Percentiles rank a stretch among this genome's conserved stretches.
These are phyloP conservation scores for Pseudomyrmex pallidus DNA, from an alignment of 1,140 invertebrate species.

Conservation along the genomic window DNA sequence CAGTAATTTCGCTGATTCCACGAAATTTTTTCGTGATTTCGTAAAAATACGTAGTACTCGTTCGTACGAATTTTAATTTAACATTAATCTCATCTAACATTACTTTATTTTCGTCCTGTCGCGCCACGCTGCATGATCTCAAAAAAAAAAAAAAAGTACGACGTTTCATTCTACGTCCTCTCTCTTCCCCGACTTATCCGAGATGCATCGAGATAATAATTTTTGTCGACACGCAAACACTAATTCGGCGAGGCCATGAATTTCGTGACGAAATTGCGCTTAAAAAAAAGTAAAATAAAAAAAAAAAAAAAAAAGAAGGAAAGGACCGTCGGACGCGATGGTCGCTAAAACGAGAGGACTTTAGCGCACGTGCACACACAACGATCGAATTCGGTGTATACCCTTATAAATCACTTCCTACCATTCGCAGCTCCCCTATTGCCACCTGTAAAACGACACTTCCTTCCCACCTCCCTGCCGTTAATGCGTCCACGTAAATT, in stretches of 20 bases:
- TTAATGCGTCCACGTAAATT: conserved; percentile 55
- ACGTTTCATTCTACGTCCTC: conserved; percentile 8
- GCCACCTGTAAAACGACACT: conserved; percentile 36
- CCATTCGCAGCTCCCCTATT: conserved; percentile 44
- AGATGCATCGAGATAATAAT: conserved; percentile 46
- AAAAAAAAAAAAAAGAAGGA: background rate
- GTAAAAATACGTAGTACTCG: background rate
- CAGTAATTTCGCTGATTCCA: background rate
- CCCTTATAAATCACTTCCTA: conserved; percentile 61
- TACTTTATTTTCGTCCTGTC: conserved; percentile 18
- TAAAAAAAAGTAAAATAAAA: background rate
- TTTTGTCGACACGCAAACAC: conserved; percentile 43
- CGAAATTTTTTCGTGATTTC: no score
- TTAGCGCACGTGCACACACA: conserved; percentile 51
- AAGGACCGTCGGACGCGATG: background rate
- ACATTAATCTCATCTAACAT: background rate
- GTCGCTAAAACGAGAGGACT: conserved; percentile 49
- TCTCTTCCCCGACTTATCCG: background rate
- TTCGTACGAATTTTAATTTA: background rate
- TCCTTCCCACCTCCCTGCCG: background rate
- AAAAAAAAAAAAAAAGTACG: background rate
- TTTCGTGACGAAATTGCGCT: conserved; percentile 26
- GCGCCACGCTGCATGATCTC: conserved; percentile 32
- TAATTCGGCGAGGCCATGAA: conserved; percentile 48
- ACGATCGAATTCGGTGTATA: conserved; percentile 58